Conservation (phyloP, 2,113 vertebrate genomes). For the Hippolais icterina region DNA sequence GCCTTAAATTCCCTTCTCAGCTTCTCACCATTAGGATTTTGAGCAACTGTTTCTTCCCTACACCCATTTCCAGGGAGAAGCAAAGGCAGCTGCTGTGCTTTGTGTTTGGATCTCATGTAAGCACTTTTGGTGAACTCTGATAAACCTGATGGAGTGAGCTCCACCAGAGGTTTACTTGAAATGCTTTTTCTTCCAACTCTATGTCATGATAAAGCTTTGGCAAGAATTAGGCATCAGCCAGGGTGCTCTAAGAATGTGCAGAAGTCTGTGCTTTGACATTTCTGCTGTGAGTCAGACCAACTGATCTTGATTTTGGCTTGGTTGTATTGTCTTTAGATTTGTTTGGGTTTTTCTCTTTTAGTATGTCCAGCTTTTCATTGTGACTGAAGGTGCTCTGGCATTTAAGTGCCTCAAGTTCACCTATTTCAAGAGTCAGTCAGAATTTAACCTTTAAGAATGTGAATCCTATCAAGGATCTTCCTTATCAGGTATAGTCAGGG, state of each 20-base stretch:
- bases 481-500: neutral
- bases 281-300: neutral
- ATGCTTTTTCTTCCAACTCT: neutral
- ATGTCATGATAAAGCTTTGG: neutral
- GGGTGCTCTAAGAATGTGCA: neutral
- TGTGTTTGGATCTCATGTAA: neutral
- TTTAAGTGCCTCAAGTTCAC: slow-evolving; percentile 11
- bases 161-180: neutral
- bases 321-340: neutral
- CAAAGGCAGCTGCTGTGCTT: neutral
- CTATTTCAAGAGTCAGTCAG: neutral
- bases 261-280: neutral
- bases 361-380: neutral
- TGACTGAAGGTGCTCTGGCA: neutral
- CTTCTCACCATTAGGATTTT: neutral
- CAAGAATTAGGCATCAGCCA: neutral
- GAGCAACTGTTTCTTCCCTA: neutral
- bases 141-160: neutral
- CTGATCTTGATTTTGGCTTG: neutral
- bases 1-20: neutral
- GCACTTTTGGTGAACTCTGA: neutral
- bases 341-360: neutral
- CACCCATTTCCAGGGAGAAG: neutral
- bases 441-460: neutral
- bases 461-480: neutral